These are phyloP conservation scores for Trachymyrmex septentrionalis DNA, from an alignment of 1,140 invertebrate species.

Conservation along the genomic window DNA sequence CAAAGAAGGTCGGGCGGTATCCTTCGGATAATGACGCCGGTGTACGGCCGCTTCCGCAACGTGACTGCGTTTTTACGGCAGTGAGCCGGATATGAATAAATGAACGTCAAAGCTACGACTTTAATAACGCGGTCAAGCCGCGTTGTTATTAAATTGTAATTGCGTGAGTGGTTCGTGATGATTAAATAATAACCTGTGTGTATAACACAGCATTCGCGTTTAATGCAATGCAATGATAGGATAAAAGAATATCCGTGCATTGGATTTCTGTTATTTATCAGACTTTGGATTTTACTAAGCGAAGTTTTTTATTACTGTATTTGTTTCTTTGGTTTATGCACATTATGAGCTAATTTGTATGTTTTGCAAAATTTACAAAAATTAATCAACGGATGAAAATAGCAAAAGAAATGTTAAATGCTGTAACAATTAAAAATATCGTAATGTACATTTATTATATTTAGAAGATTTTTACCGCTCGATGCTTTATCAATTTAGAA, in stretches of 20 bases:
- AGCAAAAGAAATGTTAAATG: not conserved
- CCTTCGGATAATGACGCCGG: not conserved
- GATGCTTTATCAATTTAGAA: not conserved
- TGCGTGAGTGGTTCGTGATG: not conserved
- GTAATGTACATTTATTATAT: not conserved
- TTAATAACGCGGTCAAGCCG: slow-evolving; percentile 30
- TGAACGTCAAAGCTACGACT: not conserved
- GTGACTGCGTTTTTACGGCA: not conserved
- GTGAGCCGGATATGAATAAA: not conserved
- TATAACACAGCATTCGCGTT: slow-evolving; percentile 12
- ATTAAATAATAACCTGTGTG: slow-evolving; percentile 26
- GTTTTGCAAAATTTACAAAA: not conserved
- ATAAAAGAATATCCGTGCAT: not conserved
- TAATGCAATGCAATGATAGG: not conserved
- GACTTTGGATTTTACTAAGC: not conserved
- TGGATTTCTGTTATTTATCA: slow-evolving; percentile 13
- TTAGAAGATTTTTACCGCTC: not conserved
- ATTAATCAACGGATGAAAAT: not conserved
- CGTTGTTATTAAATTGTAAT: slow-evolving; percentile 34
- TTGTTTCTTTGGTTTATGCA: not conserved
- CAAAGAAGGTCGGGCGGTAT: not conserved
- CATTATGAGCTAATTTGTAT: not conserved
- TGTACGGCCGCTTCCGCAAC: not conserved
- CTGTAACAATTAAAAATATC: not conserved
- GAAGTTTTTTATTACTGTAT: not conserved